Base-by-base conservation (phyloP, 2,888 invertebrate genomes). In the Geotrupes spiniger region DNA sequence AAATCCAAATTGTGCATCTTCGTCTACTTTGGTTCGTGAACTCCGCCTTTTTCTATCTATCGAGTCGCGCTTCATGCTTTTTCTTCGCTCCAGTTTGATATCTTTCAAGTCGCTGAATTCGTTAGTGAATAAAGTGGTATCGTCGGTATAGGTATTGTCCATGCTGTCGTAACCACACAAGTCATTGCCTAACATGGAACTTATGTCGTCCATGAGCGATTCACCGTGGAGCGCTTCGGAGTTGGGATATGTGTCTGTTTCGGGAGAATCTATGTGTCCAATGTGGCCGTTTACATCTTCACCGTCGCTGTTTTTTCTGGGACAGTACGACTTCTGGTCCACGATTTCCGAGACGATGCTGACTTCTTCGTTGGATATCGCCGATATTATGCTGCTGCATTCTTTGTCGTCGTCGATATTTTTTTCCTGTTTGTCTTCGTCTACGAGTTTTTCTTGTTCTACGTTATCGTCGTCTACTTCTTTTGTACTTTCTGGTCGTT, bases 251-350 rank as follows among this genome's bases (percentile, higher is more conserved):
- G 84, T 81, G 53, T 91, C 89, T 4, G 88, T 89, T 74, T 90
- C 90, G 0, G 90, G 89, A 0, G 89, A 90, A 66, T 91, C 90
- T 43, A 90, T 90, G 63, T 91, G 90, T 8, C 83, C 83, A 41
- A 90, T 85, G 42, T 76, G 76, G 56, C 80, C 80, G 63, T 74
- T 74, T 33, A 70, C 49, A 55, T 74, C 74, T 56, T 74, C 74
- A 11, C 72, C 74, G 47, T 74, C 71, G 10, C 74, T 74, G 41
- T 78, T 78, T 47, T 74, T 72, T 17, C 70, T 60, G 2, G 73
- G 71, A 46, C 70, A 66, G 56, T 71, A 75, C 8, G 72, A 70
- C 56, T 72, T 72, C 48, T 68, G 63, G 46, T 78, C 77, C 38
- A 82, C 76, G 26, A 84, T 81, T 66, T 86, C 86, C 2, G 85